Evolutionary conservation across 2,888 invertebrate species (phyloP), one percentile per base, ranked within the genome.

Genomic region (Mycalesis mineus): DNA sequence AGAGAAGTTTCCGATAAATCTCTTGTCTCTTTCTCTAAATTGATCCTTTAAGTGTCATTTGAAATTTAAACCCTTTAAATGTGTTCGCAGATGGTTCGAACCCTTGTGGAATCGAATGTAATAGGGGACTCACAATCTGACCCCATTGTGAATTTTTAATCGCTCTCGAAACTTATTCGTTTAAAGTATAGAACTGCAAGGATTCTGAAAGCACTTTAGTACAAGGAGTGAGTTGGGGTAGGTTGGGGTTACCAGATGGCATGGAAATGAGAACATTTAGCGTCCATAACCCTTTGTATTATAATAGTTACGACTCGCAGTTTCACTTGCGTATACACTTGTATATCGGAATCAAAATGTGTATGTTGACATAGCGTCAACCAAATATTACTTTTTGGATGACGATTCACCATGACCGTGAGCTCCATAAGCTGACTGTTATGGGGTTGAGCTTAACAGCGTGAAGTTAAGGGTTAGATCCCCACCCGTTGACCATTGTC

Each of bases 121-220:
- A 33, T 15, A 7, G 31, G 58, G 45, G 50, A 51, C 36, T 48
- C 36, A 15, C 55, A 62, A 60, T 60, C 48, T 57, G 49, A 57
- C 62, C 62, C 57, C 47, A 57, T 62, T 62, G 60, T 62, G 51
- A 51, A 62, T 62, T 62, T 62, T 60, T 52, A 62, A 60, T 59
- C 50, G 53, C 17, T 44, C 53, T 50, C 33, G 39, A 57, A 60
- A 52, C 41, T 40, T 33, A 52, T 44, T 52, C 52, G 44, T 36
- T 56, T 56, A 47, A 55, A 40, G 51, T 39, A 50, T 9, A 48
- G 36, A 36, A 17, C 36, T 48, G 36, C n/a, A 33, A 3, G 13
- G 33, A 29, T 45, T 45, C 14, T 31, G 9, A 28, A 45, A 45
- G 28, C 28, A 14, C 3, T 31, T 14, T 45, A 29, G 45, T 14